Base-by-base conservation (phyloP, 2,888 invertebrate genomes). In the Pelosia muscerda region DNA sequence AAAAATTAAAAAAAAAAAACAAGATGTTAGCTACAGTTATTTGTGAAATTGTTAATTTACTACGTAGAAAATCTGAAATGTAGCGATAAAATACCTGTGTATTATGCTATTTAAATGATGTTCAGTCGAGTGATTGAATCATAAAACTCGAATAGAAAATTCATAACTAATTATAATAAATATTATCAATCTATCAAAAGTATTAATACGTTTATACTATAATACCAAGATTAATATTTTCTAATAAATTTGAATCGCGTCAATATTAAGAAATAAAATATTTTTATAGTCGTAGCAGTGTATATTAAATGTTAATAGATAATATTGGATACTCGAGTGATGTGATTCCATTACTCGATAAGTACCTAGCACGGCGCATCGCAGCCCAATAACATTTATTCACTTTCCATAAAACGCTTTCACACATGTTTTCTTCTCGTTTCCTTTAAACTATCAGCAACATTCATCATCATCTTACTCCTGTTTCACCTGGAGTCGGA, bases 321-420 rank as follows among this genome's bases (percentile, higher is more conserved):
- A 56, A 11, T 56, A 56, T 56, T 56, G 28, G n/a, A 42, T 59
- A 67, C n/a, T 22, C 28, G 55, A 59, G 22, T 64, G 60, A 73
- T 71, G 68, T 84, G 81, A 83, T 79, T 76, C 81, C 78, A 84
- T 84, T 75, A 81, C 76, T 83, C 31, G 78, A 79, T 72, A 67
- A 71, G 15, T 71, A n/a, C n/a, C n/a, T n/a, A 69, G 10, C 65
- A 78, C 81, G 81, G 76, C 68, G 63, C 69, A 76, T 79, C 75
- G 80, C 71, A 65, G 59, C 42, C 38, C 26, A 60, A 61, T 13
- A 59, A 34, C 23, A 42, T 42, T 22, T 11, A 23, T 34, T 59
- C 34, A 59, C 60, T 25, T 19, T 56, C 26, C 25, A 19, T 23
- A 10, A n/a, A 58, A 58, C 23, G 15, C 38, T 15, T 15, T 38